phyloP scores from a whole-genome alignment of 1,140 invertebrate genomes.

The Frieseomelitta varia region DNA sequence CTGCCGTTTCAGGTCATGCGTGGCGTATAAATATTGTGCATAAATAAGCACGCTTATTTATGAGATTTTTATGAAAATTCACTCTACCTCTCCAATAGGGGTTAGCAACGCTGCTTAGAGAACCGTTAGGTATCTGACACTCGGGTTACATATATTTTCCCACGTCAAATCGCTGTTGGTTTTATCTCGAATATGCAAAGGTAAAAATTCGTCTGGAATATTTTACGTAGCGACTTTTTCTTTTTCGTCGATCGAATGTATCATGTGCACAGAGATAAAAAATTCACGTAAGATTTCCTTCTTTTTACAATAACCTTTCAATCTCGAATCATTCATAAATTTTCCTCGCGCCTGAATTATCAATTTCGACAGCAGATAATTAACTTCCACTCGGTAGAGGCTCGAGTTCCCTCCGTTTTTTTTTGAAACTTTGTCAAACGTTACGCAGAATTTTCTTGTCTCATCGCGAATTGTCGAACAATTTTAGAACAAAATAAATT shows the following conservation, averaged over 20 bases:
- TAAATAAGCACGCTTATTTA: slow-evolving; percentile 77
- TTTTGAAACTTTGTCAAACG: too few species aligned
- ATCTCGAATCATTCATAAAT: too few species aligned
- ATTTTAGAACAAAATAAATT: too few species aligned
- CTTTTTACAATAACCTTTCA: too few species aligned
- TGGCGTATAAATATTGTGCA: slow-evolving; percentile 78
- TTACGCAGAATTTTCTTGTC: too few species aligned
- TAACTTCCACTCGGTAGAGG: too few species aligned
- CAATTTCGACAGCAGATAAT: too few species aligned
- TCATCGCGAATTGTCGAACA: too few species aligned
- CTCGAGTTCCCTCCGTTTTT: too few species aligned
- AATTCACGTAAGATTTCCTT: neutral
- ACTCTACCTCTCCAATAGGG: neutral
- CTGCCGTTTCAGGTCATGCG: slow-evolving; percentile 66
- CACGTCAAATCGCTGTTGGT: neutral
- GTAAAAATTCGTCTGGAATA: neutral
- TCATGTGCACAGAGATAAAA: neutral
- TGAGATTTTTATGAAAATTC: slow-evolving; percentile 77
- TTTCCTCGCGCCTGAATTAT: too few species aligned
- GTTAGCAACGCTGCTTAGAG: neutral
- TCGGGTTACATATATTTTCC: neutral
- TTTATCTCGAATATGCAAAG: neutral
- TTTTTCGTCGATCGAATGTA: neutral
- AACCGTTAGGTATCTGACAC: slow-evolving; percentile 27
- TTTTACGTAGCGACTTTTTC: neutral